Percentiles rank a stretch among this genome's conserved stretches.
These are phyloP conservation scores for Semaprochilodus insignis DNA, from an alignment of 2,797 vertebrate species.

Conservation along the genomic window DNA sequence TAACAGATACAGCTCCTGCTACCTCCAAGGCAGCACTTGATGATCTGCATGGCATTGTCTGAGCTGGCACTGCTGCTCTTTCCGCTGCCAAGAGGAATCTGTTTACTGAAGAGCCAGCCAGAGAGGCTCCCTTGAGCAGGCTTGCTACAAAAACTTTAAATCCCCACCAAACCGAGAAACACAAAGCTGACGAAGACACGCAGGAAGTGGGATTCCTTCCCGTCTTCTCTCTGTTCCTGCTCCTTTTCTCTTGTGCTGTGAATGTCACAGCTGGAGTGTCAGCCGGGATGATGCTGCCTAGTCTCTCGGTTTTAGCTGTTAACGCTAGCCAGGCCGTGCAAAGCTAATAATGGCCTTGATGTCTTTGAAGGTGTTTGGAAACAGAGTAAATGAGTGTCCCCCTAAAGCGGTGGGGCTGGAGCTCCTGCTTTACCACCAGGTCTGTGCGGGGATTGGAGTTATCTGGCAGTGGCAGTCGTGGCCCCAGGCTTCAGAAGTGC, in stretches of 20 bases:
- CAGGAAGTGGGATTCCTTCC: slow-evolving; percentile 9
- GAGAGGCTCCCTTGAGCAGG: slow-evolving; percentile 38
- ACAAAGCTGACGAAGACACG: slow-evolving; percentile 25
- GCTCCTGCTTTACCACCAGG: slow-evolving; percentile 5
- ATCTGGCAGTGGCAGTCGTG: slow-evolving; percentile 32
- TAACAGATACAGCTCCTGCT: slow-evolving; percentile 50
- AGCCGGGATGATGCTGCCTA: background rate
- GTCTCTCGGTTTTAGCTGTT: background rate
- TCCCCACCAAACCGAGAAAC: slow-evolving; percentile 23
- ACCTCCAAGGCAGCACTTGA: slow-evolving; percentile 33
- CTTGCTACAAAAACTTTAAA: slow-evolving; percentile 31
- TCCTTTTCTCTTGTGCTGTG: background rate
- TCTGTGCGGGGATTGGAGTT: slow-evolving; percentile 16
- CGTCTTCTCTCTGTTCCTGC: background rate
- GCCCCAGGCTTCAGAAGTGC: slow-evolving; percentile 27
- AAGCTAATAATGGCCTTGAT: slow-evolving; percentile 31
- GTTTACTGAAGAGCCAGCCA: slow-evolving; percentile 46
- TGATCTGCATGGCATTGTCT: slow-evolving; percentile 41
- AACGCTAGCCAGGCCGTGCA: background rate
- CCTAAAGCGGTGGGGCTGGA: background rate
- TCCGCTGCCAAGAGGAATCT: slow-evolving; percentile 43
- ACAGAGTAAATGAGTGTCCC: slow-evolving; percentile 8
- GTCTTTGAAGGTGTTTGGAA: slow-evolving; percentile 9
- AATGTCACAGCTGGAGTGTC: slow-evolving; percentile 14
- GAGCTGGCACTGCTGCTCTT: slow-evolving; percentile 34